Conservation (phyloP, 2,888 invertebrate species). For the Archips xylosteana region DNA sequence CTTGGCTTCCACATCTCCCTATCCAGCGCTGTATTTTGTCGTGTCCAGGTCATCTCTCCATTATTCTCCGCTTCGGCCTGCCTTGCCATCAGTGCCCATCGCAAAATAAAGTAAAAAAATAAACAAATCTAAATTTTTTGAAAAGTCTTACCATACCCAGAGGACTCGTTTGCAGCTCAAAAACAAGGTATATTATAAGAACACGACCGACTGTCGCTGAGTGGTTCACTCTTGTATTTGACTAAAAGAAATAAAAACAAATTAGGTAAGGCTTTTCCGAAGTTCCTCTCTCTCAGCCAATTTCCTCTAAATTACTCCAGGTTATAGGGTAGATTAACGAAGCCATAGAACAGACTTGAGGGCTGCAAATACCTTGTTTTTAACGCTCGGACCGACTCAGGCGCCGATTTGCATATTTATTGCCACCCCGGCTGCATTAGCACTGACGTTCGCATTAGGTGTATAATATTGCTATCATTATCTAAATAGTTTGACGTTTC, state of each 20-base stretch:
- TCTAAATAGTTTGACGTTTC: slow-evolving; percentile 11
- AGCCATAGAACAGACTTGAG: slow-evolving; percentile 36
- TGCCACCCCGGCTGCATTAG: slow-evolving; percentile 46
- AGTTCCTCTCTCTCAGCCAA: not conserved
- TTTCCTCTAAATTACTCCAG: slow-evolving; percentile 5
- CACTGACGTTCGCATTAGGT: slow-evolving; percentile 34
- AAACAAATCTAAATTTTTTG: no score
- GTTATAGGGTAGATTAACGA: slow-evolving; percentile 15
- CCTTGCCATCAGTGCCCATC: no score
- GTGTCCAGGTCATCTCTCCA: no score
- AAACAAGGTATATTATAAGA: no score
- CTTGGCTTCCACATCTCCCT: no score
- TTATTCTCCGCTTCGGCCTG: no score
- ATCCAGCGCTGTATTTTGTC: no score
- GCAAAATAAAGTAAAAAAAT: no score
- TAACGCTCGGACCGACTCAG: slow-evolving; percentile 35
- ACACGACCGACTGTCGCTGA: no score
- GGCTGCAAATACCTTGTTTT: slow-evolving; percentile 52
- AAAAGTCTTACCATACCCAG: no score
- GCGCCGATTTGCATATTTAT: slow-evolving; percentile 42
- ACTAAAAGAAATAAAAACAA: not conserved
- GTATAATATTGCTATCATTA: slow-evolving; percentile 10
- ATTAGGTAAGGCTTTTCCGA: not conserved
- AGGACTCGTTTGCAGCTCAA: no score
- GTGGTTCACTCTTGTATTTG: no score